Percentiles rank a stretch among this genome's conserved stretches.
phyloP scores from a whole-genome alignment of 2,888 invertebrate species.

The Agonopterix arenella region DNA sequence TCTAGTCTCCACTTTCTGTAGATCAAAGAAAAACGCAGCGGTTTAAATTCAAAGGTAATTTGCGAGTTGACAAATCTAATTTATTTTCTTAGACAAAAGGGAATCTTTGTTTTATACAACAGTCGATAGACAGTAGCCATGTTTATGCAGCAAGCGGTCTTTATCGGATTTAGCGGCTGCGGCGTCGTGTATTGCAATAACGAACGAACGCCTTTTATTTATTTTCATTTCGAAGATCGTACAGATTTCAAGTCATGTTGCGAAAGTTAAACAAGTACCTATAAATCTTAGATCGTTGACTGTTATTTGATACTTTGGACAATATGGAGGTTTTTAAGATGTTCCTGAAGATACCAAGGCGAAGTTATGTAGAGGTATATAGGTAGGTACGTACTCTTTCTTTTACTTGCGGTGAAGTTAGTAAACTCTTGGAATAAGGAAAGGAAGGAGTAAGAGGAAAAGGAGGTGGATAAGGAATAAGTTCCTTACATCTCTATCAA shows the following conservation, averaged over 20 bases:
- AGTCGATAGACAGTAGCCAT: conserved; percentile 23
- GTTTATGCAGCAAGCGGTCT: conserved; percentile 36
- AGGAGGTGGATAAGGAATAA: too few relatives aligned
- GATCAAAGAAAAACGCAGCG: too few relatives aligned
- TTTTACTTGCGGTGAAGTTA: too few relatives aligned
- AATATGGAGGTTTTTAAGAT: background rate
- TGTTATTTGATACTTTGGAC: background rate
- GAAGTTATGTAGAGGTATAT: too few relatives aligned
- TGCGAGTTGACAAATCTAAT: too few relatives aligned
- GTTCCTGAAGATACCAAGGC: too few relatives aligned
- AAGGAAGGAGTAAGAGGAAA: too few relatives aligned
- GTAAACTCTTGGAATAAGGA: too few relatives aligned
- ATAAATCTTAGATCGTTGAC: conserved; percentile 6
- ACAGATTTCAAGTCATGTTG: conserved; percentile 12
- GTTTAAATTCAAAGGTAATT: too few relatives aligned
- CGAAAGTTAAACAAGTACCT: conserved; percentile 3
- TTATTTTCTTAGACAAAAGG: background rate
- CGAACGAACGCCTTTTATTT: conserved; percentile 11
- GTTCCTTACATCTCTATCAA: too few relatives aligned
- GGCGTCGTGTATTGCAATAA: conserved; percentile 25
- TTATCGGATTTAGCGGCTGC: conserved; percentile 31
- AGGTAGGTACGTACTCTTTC: too few relatives aligned
- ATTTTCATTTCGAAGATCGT: conserved; percentile 13
- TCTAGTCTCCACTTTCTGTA: too few relatives aligned
- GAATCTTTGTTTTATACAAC: conserved; percentile 22